Conservation (phyloP, 2,113 vertebrate species). For the Cyphomyrus plagiostoma region DNA sequence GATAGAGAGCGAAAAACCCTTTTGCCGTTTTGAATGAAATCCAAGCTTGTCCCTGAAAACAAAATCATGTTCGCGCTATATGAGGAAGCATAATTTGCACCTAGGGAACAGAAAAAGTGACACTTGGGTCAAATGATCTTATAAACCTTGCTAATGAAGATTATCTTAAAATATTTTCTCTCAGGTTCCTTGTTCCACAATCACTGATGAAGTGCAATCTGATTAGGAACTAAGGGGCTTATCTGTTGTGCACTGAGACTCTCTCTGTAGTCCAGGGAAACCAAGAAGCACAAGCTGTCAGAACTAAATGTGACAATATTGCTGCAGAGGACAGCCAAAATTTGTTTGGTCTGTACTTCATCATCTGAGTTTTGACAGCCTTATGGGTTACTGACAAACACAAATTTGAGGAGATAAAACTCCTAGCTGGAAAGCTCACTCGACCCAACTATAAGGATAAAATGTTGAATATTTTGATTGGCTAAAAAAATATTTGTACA, state of each 20-base stretch:
- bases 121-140: conserved; percentile 27
- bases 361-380: background rate
- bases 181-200: conserved; percentile 34
- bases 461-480: background rate
- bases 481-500: background rate
- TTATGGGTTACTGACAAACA: background rate
- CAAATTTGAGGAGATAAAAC: background rate
- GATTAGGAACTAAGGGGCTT: background rate
- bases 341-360: background rate
- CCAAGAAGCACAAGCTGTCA: background rate
- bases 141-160: conserved; percentile 37
- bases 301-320: background rate
- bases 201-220: background rate
- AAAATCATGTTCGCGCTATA: background rate
- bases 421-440: background rate
- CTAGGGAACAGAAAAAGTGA: conserved; percentile 32
- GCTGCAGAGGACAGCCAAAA: background rate
- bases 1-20: conserved; percentile 1
- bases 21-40: conserved; percentile 29
- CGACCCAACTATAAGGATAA: background rate
- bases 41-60: background rate
- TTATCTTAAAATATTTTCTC: conserved; percentile 38
- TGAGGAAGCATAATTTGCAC: background rate
- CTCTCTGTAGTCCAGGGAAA: background rate
- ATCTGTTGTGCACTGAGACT: background rate